A percentile compares a stretch with the other conserved stretches of the same genome.
Evolutionary conservation across 2,797 vertebrate species (phyloP).

Genomic region (Poecilia gillii): DNA sequence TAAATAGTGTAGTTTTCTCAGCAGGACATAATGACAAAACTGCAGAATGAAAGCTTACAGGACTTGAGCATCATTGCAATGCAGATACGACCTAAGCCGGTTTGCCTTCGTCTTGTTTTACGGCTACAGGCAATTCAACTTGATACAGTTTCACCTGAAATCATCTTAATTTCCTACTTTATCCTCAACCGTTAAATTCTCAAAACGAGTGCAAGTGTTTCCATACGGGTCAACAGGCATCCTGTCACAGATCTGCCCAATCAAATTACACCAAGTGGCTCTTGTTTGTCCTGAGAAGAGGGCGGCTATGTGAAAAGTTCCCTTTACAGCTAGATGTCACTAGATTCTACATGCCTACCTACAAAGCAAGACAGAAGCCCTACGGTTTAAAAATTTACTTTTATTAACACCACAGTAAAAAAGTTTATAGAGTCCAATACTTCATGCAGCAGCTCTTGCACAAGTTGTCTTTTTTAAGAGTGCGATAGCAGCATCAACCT

Average conservation of each 20-base stretch:
- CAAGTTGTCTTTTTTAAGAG: slow-evolving; percentile 29
- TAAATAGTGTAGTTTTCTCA: background rate
- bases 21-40: background rate
- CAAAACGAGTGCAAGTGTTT: background rate
- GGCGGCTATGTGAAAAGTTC: background rate
- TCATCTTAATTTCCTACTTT: background rate
- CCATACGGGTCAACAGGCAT: background rate
- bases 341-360: background rate
- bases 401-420: slow-evolving; percentile 52
- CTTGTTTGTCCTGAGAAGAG: background rate
- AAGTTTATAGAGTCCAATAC: background rate
- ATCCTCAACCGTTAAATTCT: background rate
- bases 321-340: background rate
- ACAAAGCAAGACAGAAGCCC: background rate
- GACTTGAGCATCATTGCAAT: background rate
- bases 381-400: background rate
- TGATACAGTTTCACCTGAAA: background rate
- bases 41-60: background rate
- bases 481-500: slow-evolving; percentile 63
- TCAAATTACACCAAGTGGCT: background rate
- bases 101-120: background rate
- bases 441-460: slow-evolving; percentile 60
- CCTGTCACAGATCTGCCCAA: background rate
- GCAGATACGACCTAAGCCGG: background rate
- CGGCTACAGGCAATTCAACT: background rate